Base-by-base conservation (phyloP, 2,888 invertebrate genomes). In the Disparrhopalites patrizii region DNA sequence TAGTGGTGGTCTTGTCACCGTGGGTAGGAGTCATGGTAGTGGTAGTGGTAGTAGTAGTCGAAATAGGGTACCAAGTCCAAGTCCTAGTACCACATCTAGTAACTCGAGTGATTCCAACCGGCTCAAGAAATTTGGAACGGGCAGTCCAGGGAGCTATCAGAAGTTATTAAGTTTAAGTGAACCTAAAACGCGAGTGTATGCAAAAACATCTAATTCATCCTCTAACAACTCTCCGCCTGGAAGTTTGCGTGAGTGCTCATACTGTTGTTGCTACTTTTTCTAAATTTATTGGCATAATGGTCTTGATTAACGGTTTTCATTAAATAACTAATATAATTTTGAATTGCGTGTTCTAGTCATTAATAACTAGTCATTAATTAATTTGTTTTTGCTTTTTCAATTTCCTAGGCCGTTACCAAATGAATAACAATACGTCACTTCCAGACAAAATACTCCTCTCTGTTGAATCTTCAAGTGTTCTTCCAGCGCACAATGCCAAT, bases 91-190 rank as follows among this genome's bases (percentile, higher is more conserved):
- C 30, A 68, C 72, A 20, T 68, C 70, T 8, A 69, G 68, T 43
- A 69, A 66, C 58, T 71, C 72, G 3, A 68, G 28, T 67, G 70
- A 66, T 28, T 68, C 43, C 20, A 62, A 57, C 51, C 61, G 51
- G 61, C 58, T 62, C 31, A 68, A 68, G 10, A 71, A 72, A 57
- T 72, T 71, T 54, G 89, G 95, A 72, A 89, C 96, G 43, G 95
- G 95, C 43, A 96, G 96, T 15, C 98, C 98, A 23, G 96, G 97
- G 80, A 94, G 97, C 8, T 94, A 98, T 20, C 86, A 95, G 76
- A 99, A 99, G 80, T 85, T 99, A 79, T 82, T 99, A 74, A 89
- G 96, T 7, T 83, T 99, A 31, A 90, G 93, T 13, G 92, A 93
- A 78, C 89, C 89, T 15, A 93, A 93, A 80, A 90, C 93, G 1